Evolutionary conservation across 2,888 invertebrate genomes (phyloP).

Genomic region (Parnassius apollo): DNA sequence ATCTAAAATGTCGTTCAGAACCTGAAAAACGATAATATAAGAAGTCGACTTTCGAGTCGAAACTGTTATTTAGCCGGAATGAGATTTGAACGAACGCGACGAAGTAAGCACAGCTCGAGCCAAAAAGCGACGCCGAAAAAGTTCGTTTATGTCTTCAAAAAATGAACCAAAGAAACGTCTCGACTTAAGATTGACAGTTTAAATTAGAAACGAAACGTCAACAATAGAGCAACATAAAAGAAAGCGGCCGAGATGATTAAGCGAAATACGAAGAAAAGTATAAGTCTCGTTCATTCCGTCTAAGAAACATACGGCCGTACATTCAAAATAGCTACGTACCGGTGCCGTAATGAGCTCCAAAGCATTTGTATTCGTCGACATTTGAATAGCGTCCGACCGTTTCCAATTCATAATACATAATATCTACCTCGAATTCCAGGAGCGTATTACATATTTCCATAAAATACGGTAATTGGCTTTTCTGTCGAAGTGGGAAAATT

Average conservation of each 20-base stretch:
- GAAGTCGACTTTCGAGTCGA: slow-evolving; percentile 11
- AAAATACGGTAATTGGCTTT: slow-evolving; percentile 34
- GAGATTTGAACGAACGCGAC: slow-evolving; percentile 23
- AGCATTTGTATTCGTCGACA: slow-evolving; percentile 45
- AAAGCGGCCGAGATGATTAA: slow-evolving; percentile 17
- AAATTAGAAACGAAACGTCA: slow-evolving; percentile 21
- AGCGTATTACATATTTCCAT: slow-evolving; percentile 35
- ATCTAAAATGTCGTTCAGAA: slow-evolving; percentile 21
- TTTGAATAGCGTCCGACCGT: slow-evolving; percentile 46
- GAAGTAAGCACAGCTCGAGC: slow-evolving; percentile 21
- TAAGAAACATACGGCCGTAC: slow-evolving; percentile 25
- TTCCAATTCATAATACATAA: slow-evolving; percentile 40
- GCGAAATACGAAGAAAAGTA: slow-evolving; percentile 8
- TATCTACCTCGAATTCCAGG: slow-evolving; percentile 33
- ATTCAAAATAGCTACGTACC: slow-evolving; percentile 28
- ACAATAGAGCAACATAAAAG: slow-evolving; percentile 14
- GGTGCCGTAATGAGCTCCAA: slow-evolving; percentile 44
- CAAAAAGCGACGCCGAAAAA: slow-evolving; percentile 19
- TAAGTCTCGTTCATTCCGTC: slow-evolving; percentile 5
- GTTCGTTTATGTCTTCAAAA: slow-evolving; percentile 15
- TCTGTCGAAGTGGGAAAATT: slow-evolving; percentile 15
- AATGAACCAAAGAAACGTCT: slow-evolving; percentile 14
- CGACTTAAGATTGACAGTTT: slow-evolving; percentile 15
- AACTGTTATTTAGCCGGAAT: slow-evolving; percentile 25
- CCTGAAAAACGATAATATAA: slow-evolving; percentile 19